These are phyloP conservation scores for Cranoglanis bouderius DNA, from an alignment of 2,113 vertebrate species.

Conservation along the genomic window DNA sequence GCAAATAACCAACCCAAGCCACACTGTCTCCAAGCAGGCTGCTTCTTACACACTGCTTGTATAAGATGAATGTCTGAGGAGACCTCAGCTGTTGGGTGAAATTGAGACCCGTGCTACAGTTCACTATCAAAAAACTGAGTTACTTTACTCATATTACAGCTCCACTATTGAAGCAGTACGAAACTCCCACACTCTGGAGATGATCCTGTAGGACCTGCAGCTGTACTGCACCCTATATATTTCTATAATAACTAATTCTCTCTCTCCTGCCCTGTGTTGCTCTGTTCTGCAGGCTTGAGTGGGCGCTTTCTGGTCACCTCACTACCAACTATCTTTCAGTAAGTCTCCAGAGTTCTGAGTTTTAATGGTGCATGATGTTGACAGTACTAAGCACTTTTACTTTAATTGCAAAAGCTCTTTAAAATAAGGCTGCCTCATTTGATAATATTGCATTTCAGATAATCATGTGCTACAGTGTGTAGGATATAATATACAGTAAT, in stretches of 20 bases:
- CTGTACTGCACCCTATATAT: neutral
- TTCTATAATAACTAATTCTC: constrained; percentile 26
- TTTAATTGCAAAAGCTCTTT: neutral
- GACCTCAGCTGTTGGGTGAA: constrained; percentile 27
- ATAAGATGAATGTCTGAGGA: constrained; percentile 21
- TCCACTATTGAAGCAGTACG: constrained; percentile 1
- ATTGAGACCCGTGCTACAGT: constrained; percentile 10
- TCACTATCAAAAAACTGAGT: constrained; percentile 30
- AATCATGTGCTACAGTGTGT: neutral
- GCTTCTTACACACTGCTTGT: constrained; percentile 1
- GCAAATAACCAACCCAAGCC: constrained; percentile 30
- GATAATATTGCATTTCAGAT: neutral
- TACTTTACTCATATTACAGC: constrained; percentile 27
- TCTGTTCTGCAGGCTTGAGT: constrained; percentile 77
- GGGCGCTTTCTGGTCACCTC: constrained; percentile 87
- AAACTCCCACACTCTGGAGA: constrained; percentile 32
- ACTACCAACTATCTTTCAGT: constrained; percentile 83
- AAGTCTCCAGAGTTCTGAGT: constrained; percentile 62
- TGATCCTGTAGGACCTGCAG: neutral
- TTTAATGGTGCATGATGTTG: neutral
- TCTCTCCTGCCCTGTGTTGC: constrained; percentile 33
- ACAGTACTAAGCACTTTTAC: neutral
- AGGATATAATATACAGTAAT: neutral
- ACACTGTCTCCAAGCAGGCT: neutral
- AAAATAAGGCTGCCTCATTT: neutral